phyloP scores from a whole-genome alignment of 2,888 invertebrate species.

The Melipona beecheii region DNA sequence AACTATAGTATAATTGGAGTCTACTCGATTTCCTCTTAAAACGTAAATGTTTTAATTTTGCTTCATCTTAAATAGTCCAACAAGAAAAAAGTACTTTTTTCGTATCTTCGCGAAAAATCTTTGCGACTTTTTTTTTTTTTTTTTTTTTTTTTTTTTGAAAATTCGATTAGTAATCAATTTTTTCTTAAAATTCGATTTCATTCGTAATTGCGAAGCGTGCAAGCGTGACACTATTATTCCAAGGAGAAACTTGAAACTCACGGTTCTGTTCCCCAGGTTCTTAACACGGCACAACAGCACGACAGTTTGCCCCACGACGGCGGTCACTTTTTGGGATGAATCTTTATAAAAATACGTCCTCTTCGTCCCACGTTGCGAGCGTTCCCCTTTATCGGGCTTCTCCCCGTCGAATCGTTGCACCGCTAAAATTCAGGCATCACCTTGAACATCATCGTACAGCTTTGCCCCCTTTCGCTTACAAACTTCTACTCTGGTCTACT shows the following conservation, averaged over 20 bases:
- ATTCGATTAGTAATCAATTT: not conserved
- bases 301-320: slow-evolving; percentile 92
- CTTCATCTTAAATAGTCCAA: too few relatives aligned
- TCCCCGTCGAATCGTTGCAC: slow-evolving; percentile 55
- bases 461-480: slow-evolving; percentile 6
- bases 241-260: slow-evolving; percentile 84
- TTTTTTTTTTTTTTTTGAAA: not conserved
- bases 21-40: too few relatives aligned
- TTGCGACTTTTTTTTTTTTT: too few relatives aligned
- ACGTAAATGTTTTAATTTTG: too few relatives aligned
- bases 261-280: slow-evolving; percentile 93
- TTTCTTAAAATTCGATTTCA: not conserved
- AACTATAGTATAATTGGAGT: too few relatives aligned
- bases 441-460: slow-evolving; percentile 15
- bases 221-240: not conserved
- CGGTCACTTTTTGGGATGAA: slow-evolving; percentile 91
- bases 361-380: slow-evolving; percentile 79
- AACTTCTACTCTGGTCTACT: not conserved
- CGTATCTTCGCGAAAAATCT: too few relatives aligned
- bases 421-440: slow-evolving; percentile 53
- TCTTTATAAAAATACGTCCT: slow-evolving; percentile 93
- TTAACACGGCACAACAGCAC: slow-evolving; percentile 92
- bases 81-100: too few relatives aligned
- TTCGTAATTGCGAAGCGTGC: slow-evolving; percentile 7
- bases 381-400: slow-evolving; percentile 55